A percentile compares a stretch with the other conserved stretches of the same genome.
phyloP scores from a whole-genome alignment of 2,113 vertebrate species.

The Pseudonaja textilis region DNA sequence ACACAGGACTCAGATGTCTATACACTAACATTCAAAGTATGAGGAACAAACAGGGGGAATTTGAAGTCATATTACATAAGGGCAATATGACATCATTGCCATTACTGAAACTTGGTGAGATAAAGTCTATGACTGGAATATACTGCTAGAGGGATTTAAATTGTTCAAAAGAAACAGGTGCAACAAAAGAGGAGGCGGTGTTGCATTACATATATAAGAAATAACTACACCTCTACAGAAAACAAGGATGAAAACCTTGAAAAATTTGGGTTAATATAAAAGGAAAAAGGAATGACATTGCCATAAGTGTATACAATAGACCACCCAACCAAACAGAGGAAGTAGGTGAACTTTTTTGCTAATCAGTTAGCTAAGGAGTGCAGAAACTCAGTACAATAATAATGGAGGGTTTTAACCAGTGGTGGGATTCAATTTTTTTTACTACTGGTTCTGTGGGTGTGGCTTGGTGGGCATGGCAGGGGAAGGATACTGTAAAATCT shows the following conservation, averaged over 20 bases:
- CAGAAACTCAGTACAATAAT: too few species aligned
- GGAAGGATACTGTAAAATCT: too few species aligned
- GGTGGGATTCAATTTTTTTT: too few species aligned
- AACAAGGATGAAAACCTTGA: not conserved
- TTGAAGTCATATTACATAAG: not conserved
- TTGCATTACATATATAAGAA: not conserved
- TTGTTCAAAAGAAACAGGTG: not conserved
- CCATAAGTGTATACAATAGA: too few species aligned
- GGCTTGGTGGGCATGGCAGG: too few species aligned
- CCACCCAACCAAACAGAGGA: not conserved
- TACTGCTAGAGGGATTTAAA: not conserved
- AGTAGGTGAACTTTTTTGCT: not conserved
- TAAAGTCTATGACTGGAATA: not conserved
- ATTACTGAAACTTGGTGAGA: not conserved
- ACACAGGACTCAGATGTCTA: not conserved
- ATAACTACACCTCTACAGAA: not conserved
- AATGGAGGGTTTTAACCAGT: too few species aligned
- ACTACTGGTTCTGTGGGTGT: too few species aligned
- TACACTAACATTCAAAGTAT: not conserved
- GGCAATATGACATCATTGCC: not conserved
- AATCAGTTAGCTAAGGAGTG: not conserved
- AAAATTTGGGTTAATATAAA: not conserved
- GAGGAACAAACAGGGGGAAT: not conserved
- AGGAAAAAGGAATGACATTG: not conserved
- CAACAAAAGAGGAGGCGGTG: not conserved